Evolutionary conservation across 2,113 vertebrate genomes (phyloP).

Genomic region (Pituophis catenifer): DNA sequence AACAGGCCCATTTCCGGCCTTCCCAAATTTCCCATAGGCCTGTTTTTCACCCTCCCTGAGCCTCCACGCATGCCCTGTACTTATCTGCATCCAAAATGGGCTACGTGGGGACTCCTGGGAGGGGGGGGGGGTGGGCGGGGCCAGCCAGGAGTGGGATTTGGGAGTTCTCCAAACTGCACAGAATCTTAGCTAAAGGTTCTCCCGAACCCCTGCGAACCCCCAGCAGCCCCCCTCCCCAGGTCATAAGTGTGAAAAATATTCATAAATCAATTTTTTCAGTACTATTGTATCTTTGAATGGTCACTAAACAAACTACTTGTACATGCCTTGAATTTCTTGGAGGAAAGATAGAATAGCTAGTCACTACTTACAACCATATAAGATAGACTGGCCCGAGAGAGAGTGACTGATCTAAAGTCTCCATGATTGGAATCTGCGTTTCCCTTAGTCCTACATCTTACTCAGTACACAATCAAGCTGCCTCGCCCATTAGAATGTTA

Average conservation of each 20-base stretch:
- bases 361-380: neutral
- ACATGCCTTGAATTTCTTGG: neutral
- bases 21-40: too few species aligned
- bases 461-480: neutral
- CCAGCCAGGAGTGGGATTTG: too few species aligned
- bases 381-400: neutral
- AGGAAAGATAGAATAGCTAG: neutral
- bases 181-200: too few species aligned
- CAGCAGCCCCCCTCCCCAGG: too few species aligned
- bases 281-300: neutral
- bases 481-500: neutral
- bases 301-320: neutral
- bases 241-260: neutral
- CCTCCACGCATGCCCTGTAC: too few species aligned
- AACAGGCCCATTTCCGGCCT: too few species aligned
- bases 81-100: too few species aligned
- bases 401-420: neutral
- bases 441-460: neutral
- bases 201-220: too few species aligned
- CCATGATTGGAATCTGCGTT: neutral
- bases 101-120: too few species aligned
- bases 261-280: neutral
- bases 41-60: too few species aligned
- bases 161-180: too few species aligned
- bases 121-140: too few species aligned